Conservation (phyloP, 2,888 invertebrate genomes). For the Nesidiocoris tenuis region DNA sequence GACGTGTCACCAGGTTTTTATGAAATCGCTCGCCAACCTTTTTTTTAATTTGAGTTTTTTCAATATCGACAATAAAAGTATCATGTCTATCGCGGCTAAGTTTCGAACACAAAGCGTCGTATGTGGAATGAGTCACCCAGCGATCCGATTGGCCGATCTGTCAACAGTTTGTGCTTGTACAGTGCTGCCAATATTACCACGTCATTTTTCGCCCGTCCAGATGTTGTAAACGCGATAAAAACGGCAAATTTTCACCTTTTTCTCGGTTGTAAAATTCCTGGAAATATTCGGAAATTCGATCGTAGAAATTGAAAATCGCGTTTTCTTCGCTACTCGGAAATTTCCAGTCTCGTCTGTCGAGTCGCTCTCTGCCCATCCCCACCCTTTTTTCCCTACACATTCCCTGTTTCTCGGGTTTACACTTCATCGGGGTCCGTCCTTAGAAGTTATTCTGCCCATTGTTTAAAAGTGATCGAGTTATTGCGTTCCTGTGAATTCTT, state of each 20-base stretch:
- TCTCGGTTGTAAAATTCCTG: no score
- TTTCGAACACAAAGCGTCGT: background rate
- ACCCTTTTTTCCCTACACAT: background rate
- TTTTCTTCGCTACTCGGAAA: no score
- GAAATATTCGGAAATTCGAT: no score
- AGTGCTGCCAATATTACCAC: background rate
- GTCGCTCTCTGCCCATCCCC: background rate
- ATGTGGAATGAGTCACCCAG: background rate
- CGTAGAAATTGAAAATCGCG: no score
- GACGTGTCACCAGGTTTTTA: no score
- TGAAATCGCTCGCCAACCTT: no score
- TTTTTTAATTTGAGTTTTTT: no score
- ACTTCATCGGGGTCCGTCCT: slow-evolving; percentile 40
- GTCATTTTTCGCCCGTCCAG: background rate
- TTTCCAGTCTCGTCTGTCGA: no score
- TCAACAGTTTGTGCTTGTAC: background rate
- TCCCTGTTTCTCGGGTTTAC: slow-evolving; percentile 35
- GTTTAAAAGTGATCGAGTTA: slow-evolving; percentile 37
- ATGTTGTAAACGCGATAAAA: no score
- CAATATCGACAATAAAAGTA: background rate
- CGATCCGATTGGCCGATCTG: background rate
- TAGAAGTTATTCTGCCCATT: slow-evolving; percentile 37
- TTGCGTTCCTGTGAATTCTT: slow-evolving; percentile 12
- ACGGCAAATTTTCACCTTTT: no score
- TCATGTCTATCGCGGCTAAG: background rate